phyloP scores from a whole-genome alignment of 2,797 vertebrate species.

The Anas flavirostris region DNA sequence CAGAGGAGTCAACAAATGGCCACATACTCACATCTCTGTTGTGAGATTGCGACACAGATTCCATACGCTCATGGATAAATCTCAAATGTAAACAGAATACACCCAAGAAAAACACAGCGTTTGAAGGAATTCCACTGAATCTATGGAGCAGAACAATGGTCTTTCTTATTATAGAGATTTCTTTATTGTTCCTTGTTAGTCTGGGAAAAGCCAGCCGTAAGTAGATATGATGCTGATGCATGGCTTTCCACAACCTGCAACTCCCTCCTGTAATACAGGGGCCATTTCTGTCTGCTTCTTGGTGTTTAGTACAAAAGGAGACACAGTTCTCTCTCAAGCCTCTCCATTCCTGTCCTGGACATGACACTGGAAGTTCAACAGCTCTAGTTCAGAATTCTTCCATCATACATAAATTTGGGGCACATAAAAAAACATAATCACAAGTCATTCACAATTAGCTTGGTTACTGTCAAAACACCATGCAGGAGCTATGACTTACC shows the following conservation, averaged over 20 bases:
- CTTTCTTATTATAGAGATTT: not conserved
- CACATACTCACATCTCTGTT: not conserved
- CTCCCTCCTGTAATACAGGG: not conserved
- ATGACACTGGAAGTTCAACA: not conserved
- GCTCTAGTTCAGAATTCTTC: not conserved
- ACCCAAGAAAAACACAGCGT: not conserved
- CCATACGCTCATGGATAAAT: not conserved
- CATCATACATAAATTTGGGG: not conserved
- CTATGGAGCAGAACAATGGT: not conserved
- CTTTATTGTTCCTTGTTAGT: not conserved
- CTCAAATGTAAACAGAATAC: not conserved
- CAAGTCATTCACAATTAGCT: not conserved
- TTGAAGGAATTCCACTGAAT: not conserved
- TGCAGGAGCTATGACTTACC: conserved; percentile 78
- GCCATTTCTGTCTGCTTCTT: not conserved
- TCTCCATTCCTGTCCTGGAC: not conserved
- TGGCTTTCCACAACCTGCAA: not conserved
- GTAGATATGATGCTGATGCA: not conserved
- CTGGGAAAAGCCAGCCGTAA: not conserved
- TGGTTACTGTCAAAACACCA: not conserved
- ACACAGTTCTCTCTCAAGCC: not conserved
- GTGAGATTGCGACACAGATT: not conserved
- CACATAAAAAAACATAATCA: not conserved
- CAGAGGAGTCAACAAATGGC: not conserved
- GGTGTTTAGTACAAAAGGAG: not conserved